Conservation (phyloP, 2,797 vertebrate species). For the Onychomys torridus region DNA sequence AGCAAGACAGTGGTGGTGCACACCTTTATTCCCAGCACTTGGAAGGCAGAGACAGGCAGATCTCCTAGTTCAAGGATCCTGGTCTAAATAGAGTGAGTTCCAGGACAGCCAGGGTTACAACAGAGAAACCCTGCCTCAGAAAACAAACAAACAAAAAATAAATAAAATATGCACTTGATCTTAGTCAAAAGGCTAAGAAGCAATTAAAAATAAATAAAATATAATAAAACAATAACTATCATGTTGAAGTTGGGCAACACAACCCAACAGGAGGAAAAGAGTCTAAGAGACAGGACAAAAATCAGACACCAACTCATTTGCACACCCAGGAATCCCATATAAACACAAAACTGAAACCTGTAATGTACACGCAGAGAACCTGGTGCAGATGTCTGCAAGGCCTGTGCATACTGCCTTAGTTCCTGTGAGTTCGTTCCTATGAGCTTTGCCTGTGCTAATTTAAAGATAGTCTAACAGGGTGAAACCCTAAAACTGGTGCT, state of each 20-base stretch:
- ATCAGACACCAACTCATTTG: not conserved
- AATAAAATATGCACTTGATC: too few species aligned
- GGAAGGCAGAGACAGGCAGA: not conserved
- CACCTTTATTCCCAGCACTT: not conserved
- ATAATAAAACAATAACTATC: not conserved
- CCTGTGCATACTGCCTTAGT: not conserved
- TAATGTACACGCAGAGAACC: not conserved
- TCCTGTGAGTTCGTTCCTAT: not conserved
- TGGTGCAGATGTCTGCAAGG: not conserved
- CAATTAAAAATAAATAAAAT: not conserved
- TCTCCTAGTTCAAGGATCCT: not conserved
- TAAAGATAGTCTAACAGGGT: not conserved
- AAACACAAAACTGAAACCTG: not conserved
- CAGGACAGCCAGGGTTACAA: not conserved
- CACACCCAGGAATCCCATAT: not conserved
- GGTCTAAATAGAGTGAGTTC: not conserved
- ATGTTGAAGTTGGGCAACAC: not conserved
- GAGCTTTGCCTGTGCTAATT: not conserved
- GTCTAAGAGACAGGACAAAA: not conserved
- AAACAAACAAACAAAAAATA: not conserved
- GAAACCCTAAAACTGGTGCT: not conserved
- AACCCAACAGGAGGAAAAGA: not conserved
- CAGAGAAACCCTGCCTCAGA: not conserved
- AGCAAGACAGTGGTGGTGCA: not conserved
- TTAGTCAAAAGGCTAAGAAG: too few species aligned